Evolutionary conservation across 2,113 vertebrate species (phyloP), one percentile per base, ranked within the genome.

Genomic region (Gobiocypris rarus): DNA sequence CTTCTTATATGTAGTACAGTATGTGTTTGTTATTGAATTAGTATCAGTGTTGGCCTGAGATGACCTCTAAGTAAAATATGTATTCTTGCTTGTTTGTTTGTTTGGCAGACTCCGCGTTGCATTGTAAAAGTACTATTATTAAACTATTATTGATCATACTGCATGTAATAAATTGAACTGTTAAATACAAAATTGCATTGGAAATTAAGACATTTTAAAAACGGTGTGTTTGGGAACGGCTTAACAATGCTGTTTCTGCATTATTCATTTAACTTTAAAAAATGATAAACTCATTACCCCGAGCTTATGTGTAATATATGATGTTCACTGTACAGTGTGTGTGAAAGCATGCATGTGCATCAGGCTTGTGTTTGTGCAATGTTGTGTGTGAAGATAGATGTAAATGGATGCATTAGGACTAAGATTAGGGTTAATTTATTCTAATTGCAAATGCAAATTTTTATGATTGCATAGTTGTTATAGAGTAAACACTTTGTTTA

Each of bases 381-480:
- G 43, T 34, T 67, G 56, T 79, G 58, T 63, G 15, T 38, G 48
- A 63, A 63, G 38, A 79, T 28, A 45, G 38, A 50, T 52, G 24
- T 19, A 22, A 19, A 75, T 14, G 45, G 0, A 75, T 13, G 26
- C 11, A 28, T 50, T 28, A 22, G 17, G 17, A 65, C 59, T 78
- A 48, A 48, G 15, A 17, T 58, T 79, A 41, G 34, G 24, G 28
- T 65, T 65, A 3, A 48, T 65, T 65, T 65, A n/a, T 50, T 26
- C 41, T 65, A 61, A 65, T 61, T 28, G 45, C 71, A 17, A 45
- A 45, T 61, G n/a, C 11, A n/a, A n/a, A 24, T 77, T 43, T 43
- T 28, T 14, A 63, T 52, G 15, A 59, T 58, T 59, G 54, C 75
- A 77, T 59, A 77, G 59, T 79, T 13, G 63, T 26, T 52, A 52